These are phyloP conservation scores for Acleris sparsana DNA, from an alignment of 2,888 invertebrate genomes.

Conservation along the genomic window DNA sequence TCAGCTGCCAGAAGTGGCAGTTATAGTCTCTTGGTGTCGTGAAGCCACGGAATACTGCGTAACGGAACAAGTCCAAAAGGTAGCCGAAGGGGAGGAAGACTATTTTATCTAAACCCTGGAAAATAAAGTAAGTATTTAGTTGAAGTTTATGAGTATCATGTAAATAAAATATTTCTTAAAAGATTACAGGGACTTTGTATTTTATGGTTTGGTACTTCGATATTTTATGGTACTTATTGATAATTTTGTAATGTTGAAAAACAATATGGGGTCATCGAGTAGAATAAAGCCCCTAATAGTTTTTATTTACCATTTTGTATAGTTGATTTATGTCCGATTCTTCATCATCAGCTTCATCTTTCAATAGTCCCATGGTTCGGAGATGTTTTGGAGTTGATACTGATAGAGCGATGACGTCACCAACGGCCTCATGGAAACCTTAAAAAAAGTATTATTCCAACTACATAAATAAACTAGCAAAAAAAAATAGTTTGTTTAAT, in stretches of 20 bases:
- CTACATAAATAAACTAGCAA: no score
- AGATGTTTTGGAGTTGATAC: constrained; percentile 88
- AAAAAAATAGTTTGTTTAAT: no score
- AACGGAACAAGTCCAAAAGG: constrained; percentile 87
- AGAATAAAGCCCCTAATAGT: no score
- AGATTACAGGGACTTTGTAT: neutral
- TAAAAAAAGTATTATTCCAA: no score
- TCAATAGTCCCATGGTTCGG: constrained; percentile 86
- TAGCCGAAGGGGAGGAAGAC: constrained; percentile 88
- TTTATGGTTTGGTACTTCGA: no score
- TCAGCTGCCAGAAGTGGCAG: constrained; percentile 86
- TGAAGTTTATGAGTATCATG: no score
- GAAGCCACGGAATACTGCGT: constrained; percentile 86
- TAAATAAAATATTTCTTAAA: no score
- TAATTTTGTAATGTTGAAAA: no score
- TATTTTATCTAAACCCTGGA: constrained; percentile 86
- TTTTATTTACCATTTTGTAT: constrained; percentile 81
- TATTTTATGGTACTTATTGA: no score
- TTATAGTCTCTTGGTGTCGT: constrained; percentile 85
- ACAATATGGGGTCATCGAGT: no score
- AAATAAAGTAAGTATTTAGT: constrained; percentile 21
- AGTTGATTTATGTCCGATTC: constrained; percentile 86
- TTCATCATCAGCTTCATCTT: constrained; percentile 83
- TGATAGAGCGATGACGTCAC: constrained; percentile 88
- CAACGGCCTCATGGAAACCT: constrained; percentile 90